Evolutionary conservation across 1,140 invertebrate species (phyloP).

Genomic region (Ostrea denselamellosa): DNA sequence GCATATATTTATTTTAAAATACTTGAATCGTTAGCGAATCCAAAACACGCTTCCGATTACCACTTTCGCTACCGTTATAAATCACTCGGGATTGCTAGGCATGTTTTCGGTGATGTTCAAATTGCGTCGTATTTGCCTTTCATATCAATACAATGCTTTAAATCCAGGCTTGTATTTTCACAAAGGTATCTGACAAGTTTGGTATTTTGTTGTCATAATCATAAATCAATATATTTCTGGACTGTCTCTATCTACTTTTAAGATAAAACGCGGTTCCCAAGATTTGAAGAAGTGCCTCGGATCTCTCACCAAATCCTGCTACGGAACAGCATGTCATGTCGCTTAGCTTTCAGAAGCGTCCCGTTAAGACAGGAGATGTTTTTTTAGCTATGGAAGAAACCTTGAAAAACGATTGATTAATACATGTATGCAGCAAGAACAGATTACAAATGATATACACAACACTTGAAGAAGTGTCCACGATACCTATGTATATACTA

Average conservation of each 20-base stretch:
- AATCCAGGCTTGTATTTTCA: conserved; percentile 32
- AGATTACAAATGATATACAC: too few species aligned
- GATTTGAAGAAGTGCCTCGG: not conserved
- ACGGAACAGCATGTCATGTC: not conserved
- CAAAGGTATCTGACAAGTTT: conserved; percentile 37
- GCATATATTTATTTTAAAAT: conserved; percentile 32
- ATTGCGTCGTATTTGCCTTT: not conserved
- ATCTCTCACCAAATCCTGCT: not conserved
- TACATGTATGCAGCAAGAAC: too few species aligned
- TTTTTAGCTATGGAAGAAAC: not conserved
- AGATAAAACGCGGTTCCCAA: conserved; percentile 21
- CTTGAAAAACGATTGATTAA: too few species aligned
- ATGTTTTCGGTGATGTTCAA: not conserved
- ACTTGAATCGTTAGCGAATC: conserved; percentile 29
- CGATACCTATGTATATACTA: too few species aligned
- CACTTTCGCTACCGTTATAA: conserved; percentile 16
- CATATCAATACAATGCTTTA: conserved; percentile 27
- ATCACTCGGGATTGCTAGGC: not conserved
- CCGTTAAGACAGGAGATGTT: not conserved
- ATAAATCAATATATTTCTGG: conserved; percentile 34
- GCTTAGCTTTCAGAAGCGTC: not conserved
- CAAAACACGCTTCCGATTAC: conserved; percentile 2
- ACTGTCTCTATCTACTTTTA: conserved; percentile 1
- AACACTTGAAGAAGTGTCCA: too few species aligned
- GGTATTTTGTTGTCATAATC: conserved; percentile 33